Evolutionary conservation across 2,888 invertebrate species (phyloP).

Genomic region (Allophyes oxyacanthae): DNA sequence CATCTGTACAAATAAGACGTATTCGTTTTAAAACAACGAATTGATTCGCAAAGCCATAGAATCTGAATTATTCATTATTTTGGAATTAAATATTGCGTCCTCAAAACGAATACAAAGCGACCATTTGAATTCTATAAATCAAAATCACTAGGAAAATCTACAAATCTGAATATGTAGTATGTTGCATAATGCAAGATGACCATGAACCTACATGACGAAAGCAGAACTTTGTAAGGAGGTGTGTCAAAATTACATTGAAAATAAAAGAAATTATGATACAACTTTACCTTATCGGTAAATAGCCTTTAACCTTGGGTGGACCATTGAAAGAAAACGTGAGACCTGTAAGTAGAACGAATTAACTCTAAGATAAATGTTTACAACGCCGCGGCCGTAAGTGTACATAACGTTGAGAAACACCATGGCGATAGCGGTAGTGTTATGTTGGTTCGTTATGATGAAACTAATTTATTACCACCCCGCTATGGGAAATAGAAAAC

Average conservation of each 20-base stretch:
- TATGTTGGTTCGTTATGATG: neutral
- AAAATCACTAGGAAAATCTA: too few relatives aligned
- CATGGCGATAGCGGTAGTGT: neutral
- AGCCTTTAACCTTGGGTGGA: too few relatives aligned
- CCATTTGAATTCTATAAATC: too few relatives aligned
- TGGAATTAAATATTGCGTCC: too few relatives aligned
- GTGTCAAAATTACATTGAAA: constrained; percentile 42
- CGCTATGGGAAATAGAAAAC: neutral
- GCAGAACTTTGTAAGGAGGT: constrained; percentile 38
- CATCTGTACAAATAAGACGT: constrained; percentile 48
- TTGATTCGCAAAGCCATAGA: constrained; percentile 8
- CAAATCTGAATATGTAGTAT: too few relatives aligned
- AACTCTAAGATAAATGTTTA: constrained; percentile 14
- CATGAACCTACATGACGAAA: constrained; percentile 18
- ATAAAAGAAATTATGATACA: constrained; percentile 6
- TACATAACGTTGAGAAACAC: constrained; percentile 3
- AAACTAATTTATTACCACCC: neutral
- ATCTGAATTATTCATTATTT: neutral
- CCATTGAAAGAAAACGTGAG: constrained; percentile 3
- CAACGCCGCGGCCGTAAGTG: neutral
- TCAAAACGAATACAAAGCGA: too few relatives aligned
- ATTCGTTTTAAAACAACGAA: constrained; percentile 25
- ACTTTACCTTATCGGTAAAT: neutral
- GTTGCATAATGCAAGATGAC: neutral
- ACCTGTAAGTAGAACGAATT: constrained; percentile 14